Percentiles rank a stretch among this genome's conserved stretches.
phyloP scores from a whole-genome alignment of 2,797 vertebrate genomes.

The Pangasius macronema region DNA sequence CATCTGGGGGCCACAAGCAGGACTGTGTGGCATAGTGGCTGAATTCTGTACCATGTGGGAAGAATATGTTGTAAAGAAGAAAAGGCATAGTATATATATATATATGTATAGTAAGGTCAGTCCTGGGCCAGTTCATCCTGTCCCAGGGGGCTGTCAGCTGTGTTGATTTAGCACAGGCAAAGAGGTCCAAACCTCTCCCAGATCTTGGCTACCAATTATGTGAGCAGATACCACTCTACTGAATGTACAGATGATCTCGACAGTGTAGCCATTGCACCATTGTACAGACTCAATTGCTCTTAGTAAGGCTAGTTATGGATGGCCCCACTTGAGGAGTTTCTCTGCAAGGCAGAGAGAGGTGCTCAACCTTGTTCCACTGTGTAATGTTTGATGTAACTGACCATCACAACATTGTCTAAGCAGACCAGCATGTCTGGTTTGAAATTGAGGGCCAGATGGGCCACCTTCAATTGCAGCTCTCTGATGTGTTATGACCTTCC shows the following conservation, averaged over 20 bases:
- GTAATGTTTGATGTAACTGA: neutral
- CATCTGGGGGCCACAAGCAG: neutral
- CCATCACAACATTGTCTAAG: neutral
- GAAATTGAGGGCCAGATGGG: neutral
- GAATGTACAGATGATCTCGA: neutral
- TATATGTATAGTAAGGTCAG: neutral
- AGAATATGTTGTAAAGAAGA: neutral
- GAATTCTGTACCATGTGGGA: neutral
- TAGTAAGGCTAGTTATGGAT: neutral
- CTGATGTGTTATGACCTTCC: neutral
- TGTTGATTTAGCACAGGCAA: neutral
- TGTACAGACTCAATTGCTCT: neutral
- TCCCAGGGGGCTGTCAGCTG: neutral
- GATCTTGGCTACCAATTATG: neutral
- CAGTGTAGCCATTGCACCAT: neutral
- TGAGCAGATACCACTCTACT: neutral
- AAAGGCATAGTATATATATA: neutral
- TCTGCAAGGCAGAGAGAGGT: neutral
- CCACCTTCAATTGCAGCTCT: neutral
- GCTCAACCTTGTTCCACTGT: neutral
- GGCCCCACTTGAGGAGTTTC: neutral
- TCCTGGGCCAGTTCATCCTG: neutral
- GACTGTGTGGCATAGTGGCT: neutral
- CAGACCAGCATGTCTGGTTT: neutral
- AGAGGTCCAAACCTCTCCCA: neutral